These are phyloP conservation scores for Caerostris darwini DNA, from an alignment of 1,140 invertebrate species.

Conservation along the genomic window DNA sequence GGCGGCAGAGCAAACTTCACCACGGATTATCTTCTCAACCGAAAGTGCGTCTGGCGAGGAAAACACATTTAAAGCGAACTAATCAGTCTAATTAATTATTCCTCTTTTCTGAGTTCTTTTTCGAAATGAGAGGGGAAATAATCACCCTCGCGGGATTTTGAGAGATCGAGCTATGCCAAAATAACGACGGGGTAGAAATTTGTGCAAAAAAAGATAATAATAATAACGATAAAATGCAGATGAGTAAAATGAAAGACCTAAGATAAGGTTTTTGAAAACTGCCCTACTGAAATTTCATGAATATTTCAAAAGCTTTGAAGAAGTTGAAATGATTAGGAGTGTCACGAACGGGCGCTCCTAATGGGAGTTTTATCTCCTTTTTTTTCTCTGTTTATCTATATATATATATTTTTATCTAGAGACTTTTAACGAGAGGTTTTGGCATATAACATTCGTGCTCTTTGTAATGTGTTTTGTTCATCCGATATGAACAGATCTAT, in stretches of 20 bases:
- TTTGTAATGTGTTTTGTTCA: slow-evolving; percentile 8
- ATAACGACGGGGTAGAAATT: slow-evolving; percentile 8
- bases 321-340: slow-evolving; percentile 52
- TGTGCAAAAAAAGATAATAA: background rate
- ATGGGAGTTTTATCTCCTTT: slow-evolving; percentile 21
- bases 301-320: slow-evolving; percentile 57
- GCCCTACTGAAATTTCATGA: slow-evolving; percentile 47
- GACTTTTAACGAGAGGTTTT: background rate
- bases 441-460: background rate
- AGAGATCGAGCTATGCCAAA: background rate
- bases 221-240: background rate
- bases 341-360: slow-evolving; percentile 48
- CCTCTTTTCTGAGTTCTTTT: slow-evolving; percentile 16
- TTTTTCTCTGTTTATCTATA: background rate
- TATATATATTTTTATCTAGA: slow-evolving; percentile 14
- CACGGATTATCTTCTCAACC: slow-evolving; percentile 10
- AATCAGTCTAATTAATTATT: slow-evolving; percentile 64
- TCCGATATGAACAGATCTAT: background rate
- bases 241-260: slow-evolving; percentile 6
- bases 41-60: background rate
- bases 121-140: slow-evolving; percentile 42
- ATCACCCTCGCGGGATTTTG: slow-evolving; percentile 24
- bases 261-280: slow-evolving; percentile 44
- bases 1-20: background rate
- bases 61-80: slow-evolving; percentile 36